phyloP scores from a whole-genome alignment of 2,797 vertebrate genomes.

The Manis crassicaudata region DNA sequence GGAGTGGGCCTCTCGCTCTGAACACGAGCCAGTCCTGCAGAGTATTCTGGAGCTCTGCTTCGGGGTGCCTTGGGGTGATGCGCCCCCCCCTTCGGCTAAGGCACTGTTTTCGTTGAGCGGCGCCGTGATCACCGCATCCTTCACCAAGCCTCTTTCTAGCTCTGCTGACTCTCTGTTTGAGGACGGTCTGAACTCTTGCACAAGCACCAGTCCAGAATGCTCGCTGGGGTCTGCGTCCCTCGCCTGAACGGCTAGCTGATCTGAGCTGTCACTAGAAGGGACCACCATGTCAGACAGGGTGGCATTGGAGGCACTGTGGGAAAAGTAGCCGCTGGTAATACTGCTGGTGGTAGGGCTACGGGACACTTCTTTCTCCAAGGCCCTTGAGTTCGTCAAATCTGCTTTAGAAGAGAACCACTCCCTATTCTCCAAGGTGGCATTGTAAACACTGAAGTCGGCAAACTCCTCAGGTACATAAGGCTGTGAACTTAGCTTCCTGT shows the following conservation, averaged over 20 bases:
- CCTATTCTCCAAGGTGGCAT: conserved; percentile 92
- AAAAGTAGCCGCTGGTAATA: conserved; percentile 98
- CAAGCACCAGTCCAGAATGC: conserved; percentile 65
- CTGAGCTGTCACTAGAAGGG: conserved; percentile 94
- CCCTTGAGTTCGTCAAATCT: conserved; percentile 85
- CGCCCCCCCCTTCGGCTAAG: conserved; percentile 83
- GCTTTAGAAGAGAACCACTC: conserved; percentile 88
- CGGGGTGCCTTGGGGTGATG: conserved; percentile 70
- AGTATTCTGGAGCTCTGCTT: conserved; percentile 72
- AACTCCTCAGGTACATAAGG: conserved; percentile 96
- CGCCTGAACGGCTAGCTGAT: conserved; percentile 89
- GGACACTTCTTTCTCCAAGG: conserved; percentile 90
- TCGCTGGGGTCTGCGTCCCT: conserved; percentile 89
- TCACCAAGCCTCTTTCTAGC: conserved; percentile 76
- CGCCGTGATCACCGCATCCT: conserved; percentile 68
- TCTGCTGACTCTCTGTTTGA: conserved; percentile 81
- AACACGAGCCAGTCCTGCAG: conserved; percentile 72
- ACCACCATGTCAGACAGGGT: conserved; percentile 96
- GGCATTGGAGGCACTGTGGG: conserved; percentile 96
- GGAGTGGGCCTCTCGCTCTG: conserved; percentile 72
- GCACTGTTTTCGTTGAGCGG: conserved; percentile 87
- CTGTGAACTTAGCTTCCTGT: conserved; percentile 85
- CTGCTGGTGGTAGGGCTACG: conserved; percentile 97
- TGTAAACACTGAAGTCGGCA: conserved; percentile 98
- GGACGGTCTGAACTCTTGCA: conserved; percentile 75